Percentiles rank a stretch among this genome's conserved stretches.
phyloP scores from a whole-genome alignment of 2,113 vertebrate species.

The Osmerus eperlanus region DNA sequence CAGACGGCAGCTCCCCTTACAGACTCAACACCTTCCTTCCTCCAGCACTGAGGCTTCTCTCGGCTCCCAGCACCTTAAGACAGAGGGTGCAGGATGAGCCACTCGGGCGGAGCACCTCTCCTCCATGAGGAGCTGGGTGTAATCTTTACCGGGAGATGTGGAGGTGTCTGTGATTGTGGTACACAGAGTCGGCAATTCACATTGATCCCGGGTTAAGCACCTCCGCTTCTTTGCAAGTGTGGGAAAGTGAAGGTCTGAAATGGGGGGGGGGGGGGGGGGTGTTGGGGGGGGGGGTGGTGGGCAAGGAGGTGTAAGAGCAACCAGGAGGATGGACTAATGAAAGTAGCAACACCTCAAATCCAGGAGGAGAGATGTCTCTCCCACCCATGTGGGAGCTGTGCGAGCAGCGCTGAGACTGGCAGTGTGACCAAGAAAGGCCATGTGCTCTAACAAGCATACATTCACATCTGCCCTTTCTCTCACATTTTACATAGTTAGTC shows the following conservation, averaged over 20 bases:
- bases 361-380: slow-evolving; percentile 35
- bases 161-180: background rate
- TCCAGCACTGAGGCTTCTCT: slow-evolving; percentile 10
- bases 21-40: slow-evolving; percentile 47
- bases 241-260: background rate
- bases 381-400: slow-evolving; percentile 12
- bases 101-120: background rate
- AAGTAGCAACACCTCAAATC: slow-evolving; percentile 63
- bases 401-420: slow-evolving; percentile 1
- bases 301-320: slow-evolving; percentile 51
- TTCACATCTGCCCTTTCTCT: background rate
- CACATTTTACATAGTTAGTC: no score
- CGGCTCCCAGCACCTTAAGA: background rate
- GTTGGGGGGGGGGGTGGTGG: background rate
- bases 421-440: background rate
- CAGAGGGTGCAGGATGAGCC: background rate
- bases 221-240: background rate
- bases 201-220: background rate
- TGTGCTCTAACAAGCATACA: background rate
- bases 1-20: slow-evolving; percentile 40
- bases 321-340: slow-evolving; percentile 57
- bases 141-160: background rate
- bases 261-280: background rate
- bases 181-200: background rate
- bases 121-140: background rate